A percentile compares a stretch with the other conserved stretches of the same genome.
Conservation (phyloP, 2,113 vertebrate genomes). For the Pungitius pungitius region DNA sequence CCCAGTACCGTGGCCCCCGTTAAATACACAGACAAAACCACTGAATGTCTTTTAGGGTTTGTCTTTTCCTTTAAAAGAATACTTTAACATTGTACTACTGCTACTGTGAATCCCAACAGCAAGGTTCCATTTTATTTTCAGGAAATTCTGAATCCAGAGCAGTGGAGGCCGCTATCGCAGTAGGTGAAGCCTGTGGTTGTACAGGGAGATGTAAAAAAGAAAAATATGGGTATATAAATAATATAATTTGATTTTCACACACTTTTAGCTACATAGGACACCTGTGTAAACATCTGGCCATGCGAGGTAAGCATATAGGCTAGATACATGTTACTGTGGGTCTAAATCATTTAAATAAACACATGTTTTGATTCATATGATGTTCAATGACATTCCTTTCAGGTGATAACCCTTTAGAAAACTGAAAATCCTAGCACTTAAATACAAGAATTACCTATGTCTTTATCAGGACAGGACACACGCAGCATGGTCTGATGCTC, state of each 20-base stretch:
- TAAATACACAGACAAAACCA: constrained; percentile 1
- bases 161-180: background rate
- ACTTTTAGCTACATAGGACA: background rate
- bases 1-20: background rate
- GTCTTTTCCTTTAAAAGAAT: background rate
- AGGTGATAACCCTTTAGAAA: background rate
- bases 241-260: background rate
- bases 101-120: background rate
- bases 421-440: background rate
- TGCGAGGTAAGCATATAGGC: background rate
- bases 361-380: background rate
- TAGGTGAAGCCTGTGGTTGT: background rate
- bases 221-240: background rate
- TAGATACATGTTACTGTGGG: background rate
- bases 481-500: constrained; percentile 16
- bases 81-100: constrained; percentile 1
- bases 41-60: background rate
- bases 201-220: background rate
- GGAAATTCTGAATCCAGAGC: background rate
- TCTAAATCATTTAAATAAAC: background rate
- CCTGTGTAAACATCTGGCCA: background rate
- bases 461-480: constrained; percentile 26
- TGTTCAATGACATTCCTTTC: background rate
- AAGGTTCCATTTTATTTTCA: background rate
- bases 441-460: background rate